Conservation (phyloP, 2,888 invertebrate genomes). For the Drosophila paranaensis region DNA sequence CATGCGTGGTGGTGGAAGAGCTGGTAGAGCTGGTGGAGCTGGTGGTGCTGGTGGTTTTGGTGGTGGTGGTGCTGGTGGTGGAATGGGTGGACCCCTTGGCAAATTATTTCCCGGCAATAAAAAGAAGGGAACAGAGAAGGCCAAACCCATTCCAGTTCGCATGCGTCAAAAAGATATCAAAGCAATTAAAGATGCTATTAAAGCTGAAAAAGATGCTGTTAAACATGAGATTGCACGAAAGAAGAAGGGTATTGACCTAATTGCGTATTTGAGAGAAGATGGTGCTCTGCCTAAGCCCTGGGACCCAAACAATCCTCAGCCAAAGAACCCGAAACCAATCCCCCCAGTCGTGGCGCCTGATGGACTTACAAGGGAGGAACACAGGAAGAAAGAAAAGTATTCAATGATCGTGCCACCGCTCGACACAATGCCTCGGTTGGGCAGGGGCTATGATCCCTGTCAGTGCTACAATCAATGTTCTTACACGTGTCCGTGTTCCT, state of each 20-base stretch:
- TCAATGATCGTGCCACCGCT: constrained; percentile 62
- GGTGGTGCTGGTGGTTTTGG: constrained; percentile 7
- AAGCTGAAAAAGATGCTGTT: constrained; percentile 24
- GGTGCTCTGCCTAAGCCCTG: constrained; percentile 30
- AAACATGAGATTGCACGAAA: constrained; percentile 11
- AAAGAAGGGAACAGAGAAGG: background rate
- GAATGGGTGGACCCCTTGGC: background rate
- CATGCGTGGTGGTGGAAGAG: constrained; percentile 12
- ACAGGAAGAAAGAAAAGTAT: constrained; percentile 19
- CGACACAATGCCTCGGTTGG: constrained; percentile 64
- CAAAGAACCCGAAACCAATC: background rate
- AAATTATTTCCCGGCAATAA: constrained; percentile 28
- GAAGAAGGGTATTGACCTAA: constrained; percentile 50
- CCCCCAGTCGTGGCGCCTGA: constrained; percentile 47
- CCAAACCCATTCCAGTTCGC: constrained; percentile 35
- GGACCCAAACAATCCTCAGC: constrained; percentile 38
- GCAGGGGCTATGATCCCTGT: constrained; percentile 58
- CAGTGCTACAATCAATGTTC: constrained; percentile 17
- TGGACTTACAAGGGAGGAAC: constrained; percentile 55
- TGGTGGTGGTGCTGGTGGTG: background rate
- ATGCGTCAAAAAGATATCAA: constrained; percentile 28
- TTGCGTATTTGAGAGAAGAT: constrained; percentile 50
- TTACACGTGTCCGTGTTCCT: constrained; percentile 6
- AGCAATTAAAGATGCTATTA: background rate
- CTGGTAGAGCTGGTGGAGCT: background rate